Base-by-base conservation (phyloP, 2,797 vertebrate species). In the Rousettus madagascariensis region DNA sequence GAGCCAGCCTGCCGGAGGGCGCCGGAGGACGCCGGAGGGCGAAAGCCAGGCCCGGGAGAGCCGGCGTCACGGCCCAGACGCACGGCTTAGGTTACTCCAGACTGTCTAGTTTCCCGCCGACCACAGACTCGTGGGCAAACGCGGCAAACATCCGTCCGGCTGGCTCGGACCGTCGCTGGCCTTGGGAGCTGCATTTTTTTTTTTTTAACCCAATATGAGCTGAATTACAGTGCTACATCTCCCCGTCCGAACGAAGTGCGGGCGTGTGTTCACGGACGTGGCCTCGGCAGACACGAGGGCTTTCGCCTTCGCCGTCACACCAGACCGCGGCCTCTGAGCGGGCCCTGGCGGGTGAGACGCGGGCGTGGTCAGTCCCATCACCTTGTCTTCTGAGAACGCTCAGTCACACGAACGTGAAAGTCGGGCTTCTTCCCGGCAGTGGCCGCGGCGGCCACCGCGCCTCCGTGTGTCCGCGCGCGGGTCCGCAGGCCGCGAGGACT, bases 401-500 rank as follows among this genome's bases (percentile, higher is more conserved):
- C 79, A 17, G 41, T 79, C 66, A 22, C 5, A 28, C 1, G 1
- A 26, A 46, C 15, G 1, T 41, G 38, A 80, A 68, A 49, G 26
- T n/a, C 28, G 22, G 10, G 38, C 38, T 55, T 20, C 57, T 16
- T 43, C 6, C 80, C 6, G 0, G 30, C 12, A 24, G 36, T 20
- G 13, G n/a, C 51, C 15, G 0, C 36, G 74, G 59, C 38, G 13
- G 5, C 41, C 20, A 9, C 2, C 16, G 41, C 6, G 19, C 17
- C 6, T 22, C 59, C 12, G 22, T 11, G 83, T 17, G 16, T 17
- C 43, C 38, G 8, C 5, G 3, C 49, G 41, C 17, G 0, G 30
- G 4, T 41, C 38, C 19, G 15, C 0, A n/a, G 49, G 49, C 9
- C 0, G 0, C 3, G 38, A 12, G 16, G 26, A 7, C 46, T 3